Evolutionary conservation across 2,888 invertebrate species (phyloP), one percentile per base, ranked within the genome.

Genomic region (Scaptomyza parva): DNA sequence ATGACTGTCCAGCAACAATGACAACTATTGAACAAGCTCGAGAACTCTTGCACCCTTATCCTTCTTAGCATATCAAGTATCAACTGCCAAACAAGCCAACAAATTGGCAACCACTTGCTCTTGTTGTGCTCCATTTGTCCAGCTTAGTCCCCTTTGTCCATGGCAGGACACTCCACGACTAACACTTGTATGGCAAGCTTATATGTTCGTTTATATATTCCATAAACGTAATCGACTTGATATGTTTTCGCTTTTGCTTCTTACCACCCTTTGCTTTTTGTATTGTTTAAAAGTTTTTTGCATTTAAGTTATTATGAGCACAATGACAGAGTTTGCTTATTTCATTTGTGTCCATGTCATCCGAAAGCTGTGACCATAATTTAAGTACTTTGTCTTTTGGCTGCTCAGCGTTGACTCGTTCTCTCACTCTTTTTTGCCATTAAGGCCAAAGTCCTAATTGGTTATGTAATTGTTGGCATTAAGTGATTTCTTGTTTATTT

Each of bases 401-500:
- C 50, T 70, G 37, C 22, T 55, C n/a, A n/a, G n/a, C n/a, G n/a
- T n/a, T 40, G 64, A 22, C 44, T 48, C 53, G 17, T 0, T 7
- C n/a, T n/a, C 33, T 33, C 33, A n/a, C n/a, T 7, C 35, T 14
- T 14, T 14, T 3, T 41, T 39, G 33, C 68, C 61, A 57, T 64
- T 48, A 68, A 62, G 57, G 60, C 72, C 65, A 74, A 74, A 62
- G 69, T 67, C 70, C 76, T 82, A 78, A 76, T 88, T 88, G 80
- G 69, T 85, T 80, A 77, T 81, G 69, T 83, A 88, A 83, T 83
- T 83, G 83, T 88, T 70, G 86, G 82, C 57, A 86, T 88, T 86
- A 88, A 86, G 86, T 82, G 86, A 88, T 82, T 87, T 76, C 88
- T 86, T 82, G 76, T 82, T 82, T 82, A 82, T 86, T 83, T 88